Base-by-base conservation (phyloP, 2,797 vertebrate genomes). In the Remorina albescens region DNA sequence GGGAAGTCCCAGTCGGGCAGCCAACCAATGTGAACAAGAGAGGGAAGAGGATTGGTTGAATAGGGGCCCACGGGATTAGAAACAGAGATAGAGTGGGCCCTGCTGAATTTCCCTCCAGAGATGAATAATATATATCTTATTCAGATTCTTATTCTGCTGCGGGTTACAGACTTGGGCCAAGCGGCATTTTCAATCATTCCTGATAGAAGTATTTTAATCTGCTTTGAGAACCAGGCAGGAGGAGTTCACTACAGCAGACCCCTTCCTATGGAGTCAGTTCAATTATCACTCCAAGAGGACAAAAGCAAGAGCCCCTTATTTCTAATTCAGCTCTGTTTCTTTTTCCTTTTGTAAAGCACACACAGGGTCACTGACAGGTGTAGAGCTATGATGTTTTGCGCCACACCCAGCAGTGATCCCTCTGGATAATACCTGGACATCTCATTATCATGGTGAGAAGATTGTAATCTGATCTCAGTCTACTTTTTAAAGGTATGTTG, bases 11-110 rank as follows among this genome's bases (percentile, higher is more conserved):
- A 85, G 83, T 65, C 89, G 72, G 86, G 81, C 87, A 83, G 87
- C 89, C 90, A 76, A 75, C 85, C 92, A 94, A 93, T 26, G 81
- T 86, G 86, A 87, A 95, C 85, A 94, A 93, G 92, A 95, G 85
- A 95, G 91, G 92, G 92, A 90, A 91, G 85, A 95, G 79, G 74
- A 75, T 76, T 92, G 28, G 85, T 88, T 91, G 82, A 92, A 86
- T 87, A 85, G 75, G 39, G 80, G 57, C 15, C 12, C 37, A 50
- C 39, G 41, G 62, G 70, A 25, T 26, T 15, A 28, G 71, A 15
- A 13, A 15, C 4, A 42, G 41, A 18, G 41, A 42, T 15, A 42
- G 15, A 36, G 6, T 30, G 30, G 30, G 30, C n/a, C n/a, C n/a
- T n/a, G n/a, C n/a, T n/a, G n/a, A n/a, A n/a, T n/a, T n/a, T n/a